These are phyloP conservation scores for Oopsacas minuta DNA, from an alignment of 37 sponge, comb jelly and placozoan genomes.

Conservation along the genomic window DNA sequence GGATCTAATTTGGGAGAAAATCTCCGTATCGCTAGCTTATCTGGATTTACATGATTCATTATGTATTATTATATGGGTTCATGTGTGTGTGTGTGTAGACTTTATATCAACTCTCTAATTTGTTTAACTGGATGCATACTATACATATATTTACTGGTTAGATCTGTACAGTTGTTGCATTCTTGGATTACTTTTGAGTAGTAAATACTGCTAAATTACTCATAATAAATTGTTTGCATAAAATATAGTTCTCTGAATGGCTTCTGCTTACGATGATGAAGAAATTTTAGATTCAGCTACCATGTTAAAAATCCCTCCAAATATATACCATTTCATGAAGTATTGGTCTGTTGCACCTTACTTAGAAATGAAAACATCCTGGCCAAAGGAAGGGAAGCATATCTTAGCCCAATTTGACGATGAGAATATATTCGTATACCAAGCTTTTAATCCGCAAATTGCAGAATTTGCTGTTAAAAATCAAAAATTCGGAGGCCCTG, in stretches of 20 bases:
- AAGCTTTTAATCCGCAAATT: conserved; percentile 52
- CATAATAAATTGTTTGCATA: no score
- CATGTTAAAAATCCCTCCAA: neutral
- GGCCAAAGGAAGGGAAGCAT: conserved; percentile 50
- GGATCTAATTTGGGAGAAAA: neutral
- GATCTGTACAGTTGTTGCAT: no score
- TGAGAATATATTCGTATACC: conserved; percentile 46
- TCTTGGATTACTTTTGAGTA: no score
- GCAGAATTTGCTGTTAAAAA: conserved; percentile 44
- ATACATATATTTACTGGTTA: no score
- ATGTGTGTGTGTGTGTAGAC: no score
- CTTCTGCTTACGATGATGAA: neutral
- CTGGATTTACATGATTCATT: neutral
- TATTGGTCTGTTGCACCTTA: neutral
- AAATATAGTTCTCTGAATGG: neutral
- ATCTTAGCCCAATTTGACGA: conserved; percentile 63
- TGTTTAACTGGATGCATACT: no score
- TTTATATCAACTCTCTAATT: no score
- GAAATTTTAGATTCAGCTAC: neutral
- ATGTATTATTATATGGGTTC: neutral
- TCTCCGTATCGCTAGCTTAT: neutral
- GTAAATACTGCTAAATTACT: no score
- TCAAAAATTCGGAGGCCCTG: conserved; percentile 60
- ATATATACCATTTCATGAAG: neutral
- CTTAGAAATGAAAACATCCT: conserved; percentile 5